phyloP scores from a whole-genome alignment of 2,797 vertebrate species.

The Harpagifer antarcticus region DNA sequence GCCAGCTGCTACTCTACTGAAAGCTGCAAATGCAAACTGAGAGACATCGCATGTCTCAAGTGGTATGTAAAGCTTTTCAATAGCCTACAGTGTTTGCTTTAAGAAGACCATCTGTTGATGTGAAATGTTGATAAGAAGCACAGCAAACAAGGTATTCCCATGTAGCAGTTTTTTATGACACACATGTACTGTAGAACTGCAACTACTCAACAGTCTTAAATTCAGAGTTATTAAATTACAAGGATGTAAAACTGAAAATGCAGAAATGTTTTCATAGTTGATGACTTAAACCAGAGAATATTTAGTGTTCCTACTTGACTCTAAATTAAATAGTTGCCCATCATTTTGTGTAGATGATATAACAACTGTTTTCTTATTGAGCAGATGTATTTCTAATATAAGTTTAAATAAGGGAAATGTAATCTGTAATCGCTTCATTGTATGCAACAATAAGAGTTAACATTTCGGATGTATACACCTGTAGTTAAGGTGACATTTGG shows the following conservation, averaged over 20 bases:
- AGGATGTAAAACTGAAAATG: neutral
- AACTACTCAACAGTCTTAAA: fast-evolving
- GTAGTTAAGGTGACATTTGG: neutral
- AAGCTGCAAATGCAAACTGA: conserved; percentile 96
- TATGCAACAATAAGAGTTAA: no score
- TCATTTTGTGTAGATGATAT: neutral
- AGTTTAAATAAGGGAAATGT: no score
- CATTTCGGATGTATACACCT: neutral
- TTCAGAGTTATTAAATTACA: neutral
- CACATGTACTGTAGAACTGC: conserved; percentile 4
- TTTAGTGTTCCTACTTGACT: neutral
- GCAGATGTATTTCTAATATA: no score
- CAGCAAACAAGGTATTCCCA: conserved; percentile 4
- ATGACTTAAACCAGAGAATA: neutral
- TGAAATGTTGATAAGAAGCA: conserved; percentile 4
- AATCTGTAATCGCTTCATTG: no score
- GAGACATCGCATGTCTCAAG: conserved; percentile 96
- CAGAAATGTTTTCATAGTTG: neutral
- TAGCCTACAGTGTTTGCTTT: conserved; percentile 42
- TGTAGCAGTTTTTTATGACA: neutral
- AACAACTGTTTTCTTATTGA: neutral
- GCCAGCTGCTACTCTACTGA: conserved; percentile 96
- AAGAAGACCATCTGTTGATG: conserved; percentile 42
- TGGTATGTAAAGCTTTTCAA: conserved; percentile 85
- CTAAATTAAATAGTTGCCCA: neutral